Base-by-base conservation (phyloP, 2,888 invertebrate genomes). In the Hylaea fasciaria region DNA sequence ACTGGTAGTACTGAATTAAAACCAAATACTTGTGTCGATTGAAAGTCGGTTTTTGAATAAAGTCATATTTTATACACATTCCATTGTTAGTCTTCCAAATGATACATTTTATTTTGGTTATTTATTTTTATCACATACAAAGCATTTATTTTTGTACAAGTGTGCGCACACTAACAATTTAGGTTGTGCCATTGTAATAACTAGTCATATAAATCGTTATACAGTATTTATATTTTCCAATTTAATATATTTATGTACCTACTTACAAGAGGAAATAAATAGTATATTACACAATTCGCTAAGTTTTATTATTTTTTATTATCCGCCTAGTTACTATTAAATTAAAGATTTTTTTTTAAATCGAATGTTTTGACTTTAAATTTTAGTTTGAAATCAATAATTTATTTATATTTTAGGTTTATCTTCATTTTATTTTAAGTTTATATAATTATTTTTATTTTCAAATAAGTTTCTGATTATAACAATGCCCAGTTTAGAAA, bases 181-280 rank as follows among this genome's bases (percentile, higher is more conserved):
- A 61, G 57, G 61, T 69, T 64, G 66, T 67, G 65, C 61, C 40
- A 44, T 60, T 65, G 37, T 57, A 49, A 50, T 55, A 55, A 65
- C 76, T 75, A 72, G 73, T 74, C 72, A 71, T 63, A n/a, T n/a
- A n/a, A 66, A 62, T 61, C 54, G 55, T 45, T 62, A 46, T 64
- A 13, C 22, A 53, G 32, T 58, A 35, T 52, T 51, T 66, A 61
- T 68, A 62, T 72, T 70, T 70, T 64, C 40, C 13, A 56, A 51
- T 39, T 49, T 16, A 49, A 22, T 48, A 48, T 49, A 40, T 40
- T 49, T 39, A 49, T 49, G 28, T 11, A 49, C 22, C 22, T 22
- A 22, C 22, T 22, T 22, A 22, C 49, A 49, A 17, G 40, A 39
- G 0, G 17, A 35, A 48, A 47, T 45, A 29, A 45, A 45, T 44